Evolutionary conservation across 2,888 invertebrate species (phyloP), one percentile per base, ranked within the genome.

Genomic region (Apomyelois bistriatella): DNA sequence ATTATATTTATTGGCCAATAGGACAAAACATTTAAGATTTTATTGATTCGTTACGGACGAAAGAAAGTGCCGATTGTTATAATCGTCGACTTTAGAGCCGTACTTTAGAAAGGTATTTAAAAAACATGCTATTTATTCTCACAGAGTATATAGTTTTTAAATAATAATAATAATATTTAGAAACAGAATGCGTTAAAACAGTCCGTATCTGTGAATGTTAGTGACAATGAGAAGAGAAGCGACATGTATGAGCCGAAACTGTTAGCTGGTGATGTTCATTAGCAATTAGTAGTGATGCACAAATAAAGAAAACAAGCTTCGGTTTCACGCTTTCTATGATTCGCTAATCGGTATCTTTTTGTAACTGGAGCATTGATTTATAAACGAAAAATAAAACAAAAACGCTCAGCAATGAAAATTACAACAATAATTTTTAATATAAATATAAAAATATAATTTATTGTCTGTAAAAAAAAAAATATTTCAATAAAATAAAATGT

Each of bases 291-390:
- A 40, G 59, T 53, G 56, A 61, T 70, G 69, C 74, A 74, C 71
- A 76, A 76, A 74, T 68, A 76, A 75, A 76, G 60, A 79, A 72
- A 82, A 72, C 61, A 76, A 79, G 80, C 78, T 30, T 32, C 30
- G 49, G 32, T 41, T 22, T 40, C 40, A n/a, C 49, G 28, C 8
- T 10, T 38, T 28, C 30, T 50, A 50, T 5, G n/a, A 1, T 28
- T 15, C 13, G 12, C 40, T 16, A 40, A 40, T 40, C 15, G 16
- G 7, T 17, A 16, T 17, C 8, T 30, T 1, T 35, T 46, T 8
- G 9, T 46, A 46, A 46, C 15, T 46, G 32, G 46, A 46, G 32
- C 43, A 13, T 46, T 46, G 30, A n/a, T n/a, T 22, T 22, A 22
- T 16, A 10, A 15, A 15, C 15, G 3, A 12, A n/a, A n/a, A 37